Conservation (phyloP, 2,888 invertebrate genomes). For the Amaurobius ferox region DNA sequence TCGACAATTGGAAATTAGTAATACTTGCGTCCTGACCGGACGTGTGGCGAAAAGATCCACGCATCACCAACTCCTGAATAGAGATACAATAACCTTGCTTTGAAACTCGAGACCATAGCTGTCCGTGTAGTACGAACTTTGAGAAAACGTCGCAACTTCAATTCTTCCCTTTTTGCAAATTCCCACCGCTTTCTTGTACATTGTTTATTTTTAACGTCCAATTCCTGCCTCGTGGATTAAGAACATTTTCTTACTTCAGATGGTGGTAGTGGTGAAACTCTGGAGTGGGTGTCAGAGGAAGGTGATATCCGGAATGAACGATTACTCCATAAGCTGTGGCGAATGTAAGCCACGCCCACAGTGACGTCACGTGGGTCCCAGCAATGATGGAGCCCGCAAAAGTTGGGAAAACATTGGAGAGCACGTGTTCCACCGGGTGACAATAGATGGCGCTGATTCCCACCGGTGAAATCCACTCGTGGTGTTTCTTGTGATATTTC, state of each 20-base stretch:
- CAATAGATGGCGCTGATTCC: slow-evolving; percentile 90
- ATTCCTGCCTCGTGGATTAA: too few species aligned
- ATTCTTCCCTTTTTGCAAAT: too few species aligned
- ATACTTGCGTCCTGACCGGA: too few species aligned
- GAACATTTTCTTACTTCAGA: slow-evolving; percentile 84
- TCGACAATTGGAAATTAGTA: too few species aligned
- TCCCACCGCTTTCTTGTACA: too few species aligned
- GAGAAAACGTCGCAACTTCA: too few species aligned
- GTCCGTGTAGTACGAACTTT: too few species aligned
- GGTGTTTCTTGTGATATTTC: slow-evolving; percentile 89
- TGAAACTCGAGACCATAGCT: too few species aligned
- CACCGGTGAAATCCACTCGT: slow-evolving; percentile 91
- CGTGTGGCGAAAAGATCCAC: too few species aligned
- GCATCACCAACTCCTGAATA: too few species aligned
- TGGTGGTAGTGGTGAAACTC: slow-evolving; percentile 93
- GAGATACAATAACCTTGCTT: too few species aligned
- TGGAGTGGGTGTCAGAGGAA: slow-evolving; percentile 89
- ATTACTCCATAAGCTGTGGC: slow-evolving; percentile 87
- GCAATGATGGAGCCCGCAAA: slow-evolving; percentile 80
- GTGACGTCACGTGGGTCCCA: slow-evolving; percentile 76
- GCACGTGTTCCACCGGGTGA: slow-evolving; percentile 85
- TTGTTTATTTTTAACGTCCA: too few species aligned
- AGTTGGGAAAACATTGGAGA: slow-evolving; percentile 87
- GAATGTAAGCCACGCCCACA: slow-evolving; percentile 85
- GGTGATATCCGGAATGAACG: slow-evolving; percentile 91